Conservation (phyloP, 2,797 vertebrate species). For the Chiloscyllium punctatum region DNA sequence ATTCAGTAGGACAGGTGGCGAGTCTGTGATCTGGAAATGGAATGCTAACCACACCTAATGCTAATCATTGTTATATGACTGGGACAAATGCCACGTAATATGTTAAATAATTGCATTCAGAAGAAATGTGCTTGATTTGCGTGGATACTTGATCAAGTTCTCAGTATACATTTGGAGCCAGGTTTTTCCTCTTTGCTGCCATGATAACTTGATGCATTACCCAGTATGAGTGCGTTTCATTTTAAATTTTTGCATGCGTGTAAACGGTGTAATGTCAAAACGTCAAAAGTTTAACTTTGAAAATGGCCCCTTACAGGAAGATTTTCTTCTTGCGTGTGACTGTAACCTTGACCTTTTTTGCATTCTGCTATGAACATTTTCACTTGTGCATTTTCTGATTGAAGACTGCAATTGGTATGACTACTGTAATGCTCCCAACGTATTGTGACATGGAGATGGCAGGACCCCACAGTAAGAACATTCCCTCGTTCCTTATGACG, state of each 20-base stretch:
- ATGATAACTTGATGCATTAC: too few species aligned
- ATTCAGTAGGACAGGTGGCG: background rate
- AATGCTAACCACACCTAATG: background rate
- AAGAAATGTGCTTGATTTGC: background rate
- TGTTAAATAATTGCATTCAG: background rate
- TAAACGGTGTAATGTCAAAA: background rate
- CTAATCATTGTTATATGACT: background rate
- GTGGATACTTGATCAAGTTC: background rate
- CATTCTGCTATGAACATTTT: background rate
- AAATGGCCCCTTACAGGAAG: background rate
- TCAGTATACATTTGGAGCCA: background rate
- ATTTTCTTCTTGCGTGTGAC: background rate
- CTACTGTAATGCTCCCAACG: background rate
- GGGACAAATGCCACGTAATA: background rate
- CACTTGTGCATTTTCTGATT: background rate
- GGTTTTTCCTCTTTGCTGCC: background rate
- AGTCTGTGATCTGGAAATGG: too few species aligned
- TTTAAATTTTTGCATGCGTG: background rate
- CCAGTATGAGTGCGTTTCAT: background rate
- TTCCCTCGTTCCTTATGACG: background rate
- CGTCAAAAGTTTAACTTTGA: background rate
- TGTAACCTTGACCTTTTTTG: background rate
- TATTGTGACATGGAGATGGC: background rate
- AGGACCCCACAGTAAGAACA: background rate
- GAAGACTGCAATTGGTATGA: background rate